A percentile compares a stretch with the other conserved stretches of the same genome.
phyloP scores from a whole-genome alignment of 2,888 invertebrate species.

The Scelioninae gen. 2 region DNA sequence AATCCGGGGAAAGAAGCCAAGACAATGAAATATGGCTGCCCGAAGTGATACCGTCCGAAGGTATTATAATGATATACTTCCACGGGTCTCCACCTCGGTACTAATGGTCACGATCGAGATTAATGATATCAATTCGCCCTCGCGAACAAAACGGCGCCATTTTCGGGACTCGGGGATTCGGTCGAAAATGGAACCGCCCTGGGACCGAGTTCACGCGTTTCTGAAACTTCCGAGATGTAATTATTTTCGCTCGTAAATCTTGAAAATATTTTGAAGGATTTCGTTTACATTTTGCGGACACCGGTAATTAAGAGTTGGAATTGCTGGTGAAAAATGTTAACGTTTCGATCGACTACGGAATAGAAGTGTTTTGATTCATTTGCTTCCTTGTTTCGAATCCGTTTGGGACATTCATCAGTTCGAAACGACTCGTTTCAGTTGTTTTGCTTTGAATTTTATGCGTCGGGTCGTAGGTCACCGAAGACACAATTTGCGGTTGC shows the following conservation, averaged over 20 bases:
- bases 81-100: conserved; percentile 65
- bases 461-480: too few relatives aligned
- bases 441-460: too few relatives aligned
- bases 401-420: too few relatives aligned
- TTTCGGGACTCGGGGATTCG: conserved; percentile 12
- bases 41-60: conserved; percentile 64
- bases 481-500: too few relatives aligned
- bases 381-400: too few relatives aligned
- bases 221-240: neutral
- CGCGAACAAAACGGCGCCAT: conserved; percentile 21
- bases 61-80: conserved; percentile 68
- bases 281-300: conserved; percentile 4
- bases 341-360: too few relatives aligned
- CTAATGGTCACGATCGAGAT: conserved; percentile 70
- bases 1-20: conserved; percentile 48
- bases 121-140: conserved; percentile 64
- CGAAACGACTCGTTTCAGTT: too few relatives aligned
- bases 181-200: conserved; percentile 30
- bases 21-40: conserved; percentile 67
- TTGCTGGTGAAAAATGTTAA: too few relatives aligned
- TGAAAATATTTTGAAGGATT: conserved; percentile 25
- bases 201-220: conserved; percentile 6
- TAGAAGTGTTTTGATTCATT: too few relatives aligned
- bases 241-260: conserved; percentile 28
- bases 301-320: too few relatives aligned